Evolutionary conservation across 2,888 invertebrate species (phyloP).

Genomic region (Acleris sparsana): DNA sequence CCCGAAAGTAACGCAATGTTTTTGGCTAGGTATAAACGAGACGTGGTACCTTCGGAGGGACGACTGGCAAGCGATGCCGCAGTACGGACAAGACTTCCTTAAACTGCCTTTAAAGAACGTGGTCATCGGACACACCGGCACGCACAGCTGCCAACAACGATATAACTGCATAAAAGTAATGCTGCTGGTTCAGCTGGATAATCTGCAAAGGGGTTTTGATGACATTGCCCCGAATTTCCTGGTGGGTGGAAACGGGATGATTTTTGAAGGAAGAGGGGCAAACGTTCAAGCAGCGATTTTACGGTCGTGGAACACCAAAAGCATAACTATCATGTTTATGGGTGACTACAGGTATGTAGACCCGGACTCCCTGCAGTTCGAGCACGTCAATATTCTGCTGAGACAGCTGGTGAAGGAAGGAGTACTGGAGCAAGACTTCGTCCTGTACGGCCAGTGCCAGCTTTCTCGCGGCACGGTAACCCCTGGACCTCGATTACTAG

Average conservation of each 20-base stretch:
- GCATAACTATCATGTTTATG: conserved; percentile 67
- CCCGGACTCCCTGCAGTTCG: conserved; percentile 54
- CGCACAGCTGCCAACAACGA: conserved; percentile 51
- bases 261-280: conserved; percentile 73
- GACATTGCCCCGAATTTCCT: conserved; percentile 74
- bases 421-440: conserved; percentile 55
- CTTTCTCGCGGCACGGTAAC: conserved; percentile 49
- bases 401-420: conserved; percentile 51
- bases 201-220: conserved; percentile 52
- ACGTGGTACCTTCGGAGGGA: conserved; percentile 71
- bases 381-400: conserved; percentile 57
- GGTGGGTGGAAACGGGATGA: conserved; percentile 61
- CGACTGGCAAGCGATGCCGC: conserved; percentile 70
- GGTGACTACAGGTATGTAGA: conserved; percentile 58
- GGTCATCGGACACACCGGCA: conserved; percentile 65
- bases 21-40: conserved; percentile 63
- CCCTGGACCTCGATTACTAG: conserved; percentile 60
- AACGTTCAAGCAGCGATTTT: conserved; percentile 65
- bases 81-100: conserved; percentile 53
- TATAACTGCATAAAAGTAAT: conserved; percentile 59
- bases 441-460: conserved; percentile 64
- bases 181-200: conserved; percentile 56
- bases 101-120: conserved; percentile 59
- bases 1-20: conserved; percentile 37
- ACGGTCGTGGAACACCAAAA: conserved; percentile 54